A percentile compares a stretch with the other conserved stretches of the same genome.
Conservation (phyloP, 2,113 vertebrate genomes). For the Salvelinus fontinalis region DNA sequence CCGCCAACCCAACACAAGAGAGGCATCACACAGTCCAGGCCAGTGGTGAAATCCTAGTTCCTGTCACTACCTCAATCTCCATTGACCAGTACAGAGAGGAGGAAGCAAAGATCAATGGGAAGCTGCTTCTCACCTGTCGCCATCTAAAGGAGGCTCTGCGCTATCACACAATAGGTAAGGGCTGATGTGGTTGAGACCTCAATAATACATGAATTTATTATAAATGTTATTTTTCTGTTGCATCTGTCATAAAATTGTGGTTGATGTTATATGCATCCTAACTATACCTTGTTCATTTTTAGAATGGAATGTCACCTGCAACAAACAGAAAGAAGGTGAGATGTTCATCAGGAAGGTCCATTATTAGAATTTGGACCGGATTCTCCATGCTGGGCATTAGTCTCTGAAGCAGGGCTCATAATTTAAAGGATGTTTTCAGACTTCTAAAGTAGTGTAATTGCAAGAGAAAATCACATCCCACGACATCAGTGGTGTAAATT, state of each 20-base stretch:
- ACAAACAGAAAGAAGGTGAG: slow-evolving; percentile 78
- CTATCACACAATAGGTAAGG: slow-evolving; percentile 75
- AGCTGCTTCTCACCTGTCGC: slow-evolving; percentile 75
- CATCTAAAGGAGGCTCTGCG: slow-evolving; percentile 75
- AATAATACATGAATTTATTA: neutral
- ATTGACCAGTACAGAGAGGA: slow-evolving; percentile 31
- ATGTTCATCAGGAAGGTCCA: neutral
- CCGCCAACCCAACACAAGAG: slow-evolving; percentile 27
- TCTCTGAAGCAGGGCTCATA: too few species aligned
- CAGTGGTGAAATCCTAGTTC: slow-evolving; percentile 30
- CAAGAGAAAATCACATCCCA: too few species aligned
- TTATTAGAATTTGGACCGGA: neutral
- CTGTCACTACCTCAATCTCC: slow-evolving; percentile 24
- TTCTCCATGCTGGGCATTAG: too few species aligned
- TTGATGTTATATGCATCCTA: neutral
- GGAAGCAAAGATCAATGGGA: slow-evolving; percentile 56
- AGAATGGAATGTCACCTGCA: slow-evolving; percentile 78
- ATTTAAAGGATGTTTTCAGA: too few species aligned
- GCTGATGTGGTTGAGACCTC: neutral
- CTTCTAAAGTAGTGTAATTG: too few species aligned
- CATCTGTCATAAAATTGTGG: neutral
- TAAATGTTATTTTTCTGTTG: neutral
- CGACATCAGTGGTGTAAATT: too few species aligned
- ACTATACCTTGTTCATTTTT: slow-evolving; percentile 1
- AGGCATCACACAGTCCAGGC: slow-evolving; percentile 21